phyloP scores from a whole-genome alignment of 2,113 vertebrate genomes.

The Chionomys nivalis region DNA sequence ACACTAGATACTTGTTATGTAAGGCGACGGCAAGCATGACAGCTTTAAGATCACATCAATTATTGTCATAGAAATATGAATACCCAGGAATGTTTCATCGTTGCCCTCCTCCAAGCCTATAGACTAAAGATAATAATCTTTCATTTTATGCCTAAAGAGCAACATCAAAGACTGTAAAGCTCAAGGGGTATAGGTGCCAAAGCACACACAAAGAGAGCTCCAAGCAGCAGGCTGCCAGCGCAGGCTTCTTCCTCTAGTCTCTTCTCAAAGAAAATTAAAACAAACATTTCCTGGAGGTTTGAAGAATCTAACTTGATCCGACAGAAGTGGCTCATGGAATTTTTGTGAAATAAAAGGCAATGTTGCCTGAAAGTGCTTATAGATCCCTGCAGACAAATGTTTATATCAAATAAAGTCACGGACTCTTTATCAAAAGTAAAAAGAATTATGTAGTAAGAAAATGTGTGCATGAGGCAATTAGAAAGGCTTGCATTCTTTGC shows the following conservation, averaged over 20 bases:
- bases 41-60: constrained; percentile 39
- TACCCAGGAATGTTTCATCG: constrained; percentile 51
- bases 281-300: constrained; percentile 65
- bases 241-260: constrained; percentile 48
- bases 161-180: constrained; percentile 65
- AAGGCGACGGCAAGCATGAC: not conserved
- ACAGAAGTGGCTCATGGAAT: constrained; percentile 1
- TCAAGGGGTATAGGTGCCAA: constrained; percentile 52
- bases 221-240: constrained; percentile 62
- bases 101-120: constrained; percentile 29
- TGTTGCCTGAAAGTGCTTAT: constrained; percentile 20
- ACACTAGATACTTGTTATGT: not conserved
- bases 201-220: constrained; percentile 59
- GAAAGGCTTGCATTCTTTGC: not conserved
- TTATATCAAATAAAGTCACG: constrained; percentile 2
- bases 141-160: constrained; percentile 64
- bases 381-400: constrained; percentile 46
- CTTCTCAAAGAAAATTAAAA: constrained; percentile 66
- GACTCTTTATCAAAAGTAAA: constrained; percentile 15
- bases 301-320: constrained; percentile 42
- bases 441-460: not conserved
- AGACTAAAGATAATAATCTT: constrained; percentile 71
- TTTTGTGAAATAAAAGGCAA: constrained; percentile 57
- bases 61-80: constrained; percentile 47
- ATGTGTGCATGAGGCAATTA: not conserved